A percentile compares a stretch with the other conserved stretches of the same genome.
Evolutionary conservation across 2,888 invertebrate species (phyloP).

Genomic region (Synanthedon tipuliformis): DNA sequence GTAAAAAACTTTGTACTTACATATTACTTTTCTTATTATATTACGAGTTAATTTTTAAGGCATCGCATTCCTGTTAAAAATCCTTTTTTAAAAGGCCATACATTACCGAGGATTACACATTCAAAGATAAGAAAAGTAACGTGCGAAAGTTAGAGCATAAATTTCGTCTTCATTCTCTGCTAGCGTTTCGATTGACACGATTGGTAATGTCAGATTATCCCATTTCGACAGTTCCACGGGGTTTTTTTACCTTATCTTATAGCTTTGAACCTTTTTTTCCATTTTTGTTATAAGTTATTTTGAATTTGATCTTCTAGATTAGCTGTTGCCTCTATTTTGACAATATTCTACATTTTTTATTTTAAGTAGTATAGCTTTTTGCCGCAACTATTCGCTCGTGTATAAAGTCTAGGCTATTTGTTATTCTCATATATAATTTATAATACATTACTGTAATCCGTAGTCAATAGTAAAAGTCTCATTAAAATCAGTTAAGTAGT

Average conservation of each 20-base stretch:
- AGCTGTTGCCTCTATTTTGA: too few relatives aligned
- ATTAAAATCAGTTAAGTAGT: too few relatives aligned
- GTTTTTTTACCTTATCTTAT: not conserved
- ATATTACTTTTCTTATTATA: not conserved
- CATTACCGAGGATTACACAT: conserved; percentile 36
- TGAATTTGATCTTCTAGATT: too few relatives aligned
- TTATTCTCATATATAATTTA: too few relatives aligned
- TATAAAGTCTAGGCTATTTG: too few relatives aligned
- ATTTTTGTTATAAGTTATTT: not conserved
- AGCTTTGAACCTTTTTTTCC: too few relatives aligned
- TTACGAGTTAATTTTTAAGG: not conserved
- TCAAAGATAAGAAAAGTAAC: conserved; percentile 60
- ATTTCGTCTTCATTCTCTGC: conserved; percentile 53
- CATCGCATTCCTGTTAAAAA: not conserved
- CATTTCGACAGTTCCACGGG: conserved; percentile 40
- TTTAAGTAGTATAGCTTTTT: too few relatives aligned
- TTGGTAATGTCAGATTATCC: conserved; percentile 51
- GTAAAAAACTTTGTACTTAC: not conserved
- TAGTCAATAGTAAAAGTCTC: too few relatives aligned
- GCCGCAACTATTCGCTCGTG: too few relatives aligned
- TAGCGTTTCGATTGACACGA: conserved; percentile 36
- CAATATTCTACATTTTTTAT: too few relatives aligned
- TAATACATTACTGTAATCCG: too few relatives aligned
- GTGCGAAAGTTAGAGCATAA: conserved; percentile 60
- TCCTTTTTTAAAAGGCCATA: conserved; percentile 6